Base-by-base conservation (phyloP, 2,888 invertebrate genomes). In the Cistogaster globosa region DNA sequence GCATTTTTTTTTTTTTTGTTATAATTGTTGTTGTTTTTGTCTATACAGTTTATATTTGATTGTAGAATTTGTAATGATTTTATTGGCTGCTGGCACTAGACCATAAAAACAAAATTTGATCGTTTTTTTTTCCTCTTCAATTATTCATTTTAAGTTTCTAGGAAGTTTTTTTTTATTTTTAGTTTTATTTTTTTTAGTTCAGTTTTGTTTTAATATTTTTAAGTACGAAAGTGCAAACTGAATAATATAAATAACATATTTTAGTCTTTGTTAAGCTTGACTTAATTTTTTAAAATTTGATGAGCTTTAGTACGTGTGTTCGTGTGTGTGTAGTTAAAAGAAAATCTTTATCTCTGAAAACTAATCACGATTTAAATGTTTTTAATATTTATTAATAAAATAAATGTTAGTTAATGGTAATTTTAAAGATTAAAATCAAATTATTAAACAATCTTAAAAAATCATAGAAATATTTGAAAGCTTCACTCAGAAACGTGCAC, bases 21-120 rank as follows among this genome's bases (percentile, higher is more conserved):
- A n/a, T n/a, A n/a, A 57, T 57, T 55, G 32, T 63, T 55, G 7
- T 18, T 55, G 16, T 26, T 75, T 18, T 75, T 26, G 48, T 62
- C 22, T 4, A 69, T 45, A 48, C 22, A 48, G 20, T 57, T 45
- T 48, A 12, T 11, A 16, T 32, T 65, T 8, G 9, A 3, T 6
- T 22, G 57, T 38, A 32, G 48, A 58, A 22, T 68, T 60, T 62
- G 14, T 53, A 62, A 77, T 55, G 14, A 69, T 62, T 78, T 68
- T 20, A 55, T 22, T 63, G 79, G 63, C 57, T 65, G 65, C 58
- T 65, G 71, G 62, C 72, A 85, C 69, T 58, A 85, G 84, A 85
- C 84, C 84, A 78, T 81, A 78, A 85, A 68, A 36, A 84, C 62
- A 55, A 16, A 45, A 53, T 81, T 81, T 57, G 55, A 20, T 75